phyloP scores from a whole-genome alignment of 2,888 invertebrate genomes.

The Liodrosophila aerea region DNA sequence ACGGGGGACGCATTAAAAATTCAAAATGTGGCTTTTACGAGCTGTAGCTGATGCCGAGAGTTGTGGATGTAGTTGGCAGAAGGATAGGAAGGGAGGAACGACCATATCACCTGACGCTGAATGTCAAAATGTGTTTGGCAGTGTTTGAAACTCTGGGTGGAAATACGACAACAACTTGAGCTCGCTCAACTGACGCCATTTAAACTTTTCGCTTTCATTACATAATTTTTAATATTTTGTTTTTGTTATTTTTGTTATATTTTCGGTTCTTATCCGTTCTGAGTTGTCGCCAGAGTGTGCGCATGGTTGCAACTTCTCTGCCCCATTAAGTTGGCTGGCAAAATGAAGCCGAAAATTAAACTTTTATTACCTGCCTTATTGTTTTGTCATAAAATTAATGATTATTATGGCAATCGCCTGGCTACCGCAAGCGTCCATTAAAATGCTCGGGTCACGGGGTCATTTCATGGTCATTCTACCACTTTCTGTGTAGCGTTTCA shows the following conservation, averaged over 20 bases:
- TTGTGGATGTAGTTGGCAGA: neutral
- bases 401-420: constrained; percentile 73
- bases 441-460: constrained; percentile 36
- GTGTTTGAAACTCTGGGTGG: constrained; percentile 6
- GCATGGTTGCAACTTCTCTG: constrained; percentile 29
- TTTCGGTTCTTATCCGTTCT: constrained; percentile 10
- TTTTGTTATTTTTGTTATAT: neutral
- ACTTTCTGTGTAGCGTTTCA: constrained; percentile 38
- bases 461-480: constrained; percentile 35
- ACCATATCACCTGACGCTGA: constrained; percentile 34
- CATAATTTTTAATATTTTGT: constrained; percentile 56
- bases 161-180: constrained; percentile 17
- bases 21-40: constrained; percentile 70
- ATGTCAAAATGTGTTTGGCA: constrained; percentile 20
- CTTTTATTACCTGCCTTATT: constrained; percentile 78
- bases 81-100: neutral
- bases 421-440: constrained; percentile 68
- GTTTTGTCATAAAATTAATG: constrained; percentile 77
- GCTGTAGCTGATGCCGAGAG: constrained; percentile 25
- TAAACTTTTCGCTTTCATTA: constrained; percentile 74
- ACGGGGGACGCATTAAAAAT: constrained; percentile 57
- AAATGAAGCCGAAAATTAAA: constrained; percentile 62
- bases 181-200: constrained; percentile 36
- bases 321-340: constrained; percentile 43
- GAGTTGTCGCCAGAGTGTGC: constrained; percentile 14